Evolutionary conservation across 2,888 invertebrate species (phyloP).

Genomic region (Drosophila meridionalis): DNA sequence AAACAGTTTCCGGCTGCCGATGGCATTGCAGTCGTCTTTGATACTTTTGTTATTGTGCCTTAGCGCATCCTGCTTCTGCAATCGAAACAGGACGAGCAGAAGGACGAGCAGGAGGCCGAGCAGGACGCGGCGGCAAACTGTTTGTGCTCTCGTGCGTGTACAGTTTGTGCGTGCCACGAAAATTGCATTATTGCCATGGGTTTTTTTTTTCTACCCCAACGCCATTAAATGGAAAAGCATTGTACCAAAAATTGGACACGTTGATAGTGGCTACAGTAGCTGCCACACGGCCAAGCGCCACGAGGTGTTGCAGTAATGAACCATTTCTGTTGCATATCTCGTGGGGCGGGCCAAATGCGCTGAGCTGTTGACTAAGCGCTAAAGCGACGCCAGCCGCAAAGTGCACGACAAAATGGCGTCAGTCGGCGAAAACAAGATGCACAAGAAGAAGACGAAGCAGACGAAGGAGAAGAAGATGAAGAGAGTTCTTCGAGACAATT

Average conservation of each 20-base stretch:
- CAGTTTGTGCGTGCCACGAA: constrained; percentile 44
- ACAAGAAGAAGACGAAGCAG: background rate
- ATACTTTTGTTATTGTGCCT: constrained; percentile 30
- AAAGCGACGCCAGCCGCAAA: constrained; percentile 46
- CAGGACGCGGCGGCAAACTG: background rate
- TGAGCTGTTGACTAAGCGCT: constrained; percentile 40
- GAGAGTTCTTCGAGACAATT: constrained; percentile 59
- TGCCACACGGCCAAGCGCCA: background rate
- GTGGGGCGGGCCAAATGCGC: constrained; percentile 8
- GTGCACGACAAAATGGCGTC: constrained; percentile 58
- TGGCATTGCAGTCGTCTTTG: constrained; percentile 22
- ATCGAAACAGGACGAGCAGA: constrained; percentile 1
- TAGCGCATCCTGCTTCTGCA: constrained; percentile 16
- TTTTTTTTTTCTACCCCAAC: constrained; percentile 32
- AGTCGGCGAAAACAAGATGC: constrained; percentile 15
- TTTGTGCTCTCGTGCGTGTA: constrained; percentile 19
- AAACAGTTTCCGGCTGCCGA: constrained; percentile 53
- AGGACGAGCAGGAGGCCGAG: no score
- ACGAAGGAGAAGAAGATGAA: constrained; percentile 12
- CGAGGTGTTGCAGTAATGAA: constrained; percentile 34
- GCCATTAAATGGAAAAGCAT: constrained; percentile 30
- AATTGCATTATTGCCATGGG: constrained; percentile 58
- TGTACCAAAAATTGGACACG: constrained; percentile 37
- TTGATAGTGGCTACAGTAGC: background rate
- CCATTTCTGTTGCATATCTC: constrained; percentile 47